phyloP scores from a whole-genome alignment of 2,113 vertebrate genomes.

The Ramphastos sulfuratus region DNA sequence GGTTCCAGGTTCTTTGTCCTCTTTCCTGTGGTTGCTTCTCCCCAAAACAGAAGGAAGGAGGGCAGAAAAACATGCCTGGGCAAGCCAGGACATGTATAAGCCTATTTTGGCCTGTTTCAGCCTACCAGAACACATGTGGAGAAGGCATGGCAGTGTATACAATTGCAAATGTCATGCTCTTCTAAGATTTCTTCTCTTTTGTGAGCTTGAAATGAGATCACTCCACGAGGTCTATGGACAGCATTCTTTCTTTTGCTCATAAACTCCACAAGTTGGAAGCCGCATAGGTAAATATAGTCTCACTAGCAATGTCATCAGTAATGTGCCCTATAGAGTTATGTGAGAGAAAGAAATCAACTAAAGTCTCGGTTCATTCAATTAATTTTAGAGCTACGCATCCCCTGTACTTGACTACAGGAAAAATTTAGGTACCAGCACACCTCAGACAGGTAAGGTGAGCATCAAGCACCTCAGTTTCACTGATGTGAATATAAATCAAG shows the following conservation, averaged over 20 bases:
- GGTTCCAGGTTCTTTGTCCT: too few relatives aligned
- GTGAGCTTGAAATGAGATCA: neutral
- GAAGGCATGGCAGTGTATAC: neutral
- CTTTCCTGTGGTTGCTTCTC: too few relatives aligned
- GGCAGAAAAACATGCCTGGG: too few relatives aligned
- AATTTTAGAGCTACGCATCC: neutral
- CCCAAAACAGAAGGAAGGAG: too few relatives aligned
- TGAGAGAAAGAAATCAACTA: neutral
- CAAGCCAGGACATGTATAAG: too few relatives aligned
- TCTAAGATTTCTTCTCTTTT: neutral
- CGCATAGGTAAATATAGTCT: neutral
- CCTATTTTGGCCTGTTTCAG: too few relatives aligned
- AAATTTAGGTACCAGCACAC: neutral
- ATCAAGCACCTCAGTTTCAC: neutral
- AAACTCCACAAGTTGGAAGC: neutral
- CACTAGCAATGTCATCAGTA: neutral
- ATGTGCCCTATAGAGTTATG: rapidly evolving
- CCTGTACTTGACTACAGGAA: neutral
- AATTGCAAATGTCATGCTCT: neutral
- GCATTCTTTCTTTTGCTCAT: neutral
- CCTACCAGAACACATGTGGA: neutral
- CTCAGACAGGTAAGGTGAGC: neutral
- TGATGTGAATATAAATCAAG: neutral
- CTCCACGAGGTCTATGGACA: neutral
- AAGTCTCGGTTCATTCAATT: neutral